Base-by-base conservation (phyloP, 2,113 vertebrate genomes). In the Tachysurus vachellii region DNA sequence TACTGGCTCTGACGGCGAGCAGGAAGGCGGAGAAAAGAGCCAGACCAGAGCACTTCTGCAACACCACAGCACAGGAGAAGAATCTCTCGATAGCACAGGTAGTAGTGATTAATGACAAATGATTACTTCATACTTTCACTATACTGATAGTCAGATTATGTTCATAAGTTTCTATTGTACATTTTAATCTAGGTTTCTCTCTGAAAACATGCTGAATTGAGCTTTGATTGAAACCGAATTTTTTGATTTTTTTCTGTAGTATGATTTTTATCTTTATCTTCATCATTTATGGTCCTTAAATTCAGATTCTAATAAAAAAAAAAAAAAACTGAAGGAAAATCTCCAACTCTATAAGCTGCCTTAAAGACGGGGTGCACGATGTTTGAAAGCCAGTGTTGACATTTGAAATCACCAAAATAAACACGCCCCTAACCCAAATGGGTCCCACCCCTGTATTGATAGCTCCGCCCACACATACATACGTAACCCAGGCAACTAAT, bases 1-100 rank as follows among this genome's bases (percentile, higher is more conserved):
- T 89, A 99, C 98, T 0, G 97, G 97, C n/a, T 99, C 98, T 0
- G 98, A 99, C 42, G 96, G 96, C 64, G 98, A 99, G 90, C 97
- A 97, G 90, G 98, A 99, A 0, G 91, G 95, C 0, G 88, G 87
- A 0, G 97, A 98, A 80, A 99, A 98, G 94, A 85, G 90, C n/a
- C 92, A 93, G 53, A 85, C 86, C n/a, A 99, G 97, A 93, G 94
- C 95, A 53, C 91, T 93, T 9, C 95, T 96, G 73, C 97, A 95
- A 92, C 97, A 97, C 90, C 96, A 96, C 91, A 98, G 96, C 62
- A 94, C 96, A 4, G 98, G 96, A 61, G 98, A 99, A 89, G 98
- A 99, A 92, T 97, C 97, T 88, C 95, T 96, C 93, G 97, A 99
- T 91, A 97, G 96, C 82, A 95, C 97, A 91, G 98, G 98, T 93